Conservation (phyloP, 2,113 vertebrate species). For the Rhea americana region DNA sequence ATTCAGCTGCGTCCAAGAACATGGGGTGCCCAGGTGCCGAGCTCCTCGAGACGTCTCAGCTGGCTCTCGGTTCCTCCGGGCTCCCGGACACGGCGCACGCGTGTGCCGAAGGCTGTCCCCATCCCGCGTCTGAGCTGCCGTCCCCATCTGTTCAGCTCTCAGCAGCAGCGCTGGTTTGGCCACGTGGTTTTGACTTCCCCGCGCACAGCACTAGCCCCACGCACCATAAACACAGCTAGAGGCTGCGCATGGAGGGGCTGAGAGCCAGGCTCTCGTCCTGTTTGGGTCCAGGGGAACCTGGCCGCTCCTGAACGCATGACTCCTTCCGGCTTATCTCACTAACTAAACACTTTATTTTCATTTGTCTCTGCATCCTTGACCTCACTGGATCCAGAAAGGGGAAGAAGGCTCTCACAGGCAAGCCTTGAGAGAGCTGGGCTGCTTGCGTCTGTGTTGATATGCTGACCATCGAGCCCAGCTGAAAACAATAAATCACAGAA, state of each 20-base stretch:
- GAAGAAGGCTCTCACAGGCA: not conserved
- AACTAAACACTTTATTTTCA: not conserved
- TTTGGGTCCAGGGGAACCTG: not conserved
- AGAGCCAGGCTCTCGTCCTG: not conserved
- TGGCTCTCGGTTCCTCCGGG: not conserved
- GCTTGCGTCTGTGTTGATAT: not conserved
- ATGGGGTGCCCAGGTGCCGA: not conserved
- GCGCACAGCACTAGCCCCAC: not conserved
- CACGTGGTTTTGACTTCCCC: not conserved
- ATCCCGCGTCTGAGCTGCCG: not conserved
- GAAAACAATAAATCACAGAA: conserved; percentile 12
- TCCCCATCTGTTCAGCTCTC: not conserved
- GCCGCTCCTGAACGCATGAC: not conserved
- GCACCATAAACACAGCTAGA: not conserved
- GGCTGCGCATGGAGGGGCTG: not conserved
- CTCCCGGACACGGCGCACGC: not conserved
- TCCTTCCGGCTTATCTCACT: not conserved
- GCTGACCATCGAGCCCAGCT: not conserved
- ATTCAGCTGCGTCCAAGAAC: not conserved
- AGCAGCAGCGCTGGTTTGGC: not conserved
- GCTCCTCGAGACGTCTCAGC: conserved; percentile 14
- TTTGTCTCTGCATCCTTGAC: not conserved
- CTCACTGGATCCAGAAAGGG: not conserved
- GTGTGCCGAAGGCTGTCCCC: not conserved
- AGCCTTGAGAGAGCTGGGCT: not conserved